These are phyloP conservation scores for Apogon talboti DNA, from an alignment of 2,797 vertebrate genomes.

Conservation along the genomic window DNA sequence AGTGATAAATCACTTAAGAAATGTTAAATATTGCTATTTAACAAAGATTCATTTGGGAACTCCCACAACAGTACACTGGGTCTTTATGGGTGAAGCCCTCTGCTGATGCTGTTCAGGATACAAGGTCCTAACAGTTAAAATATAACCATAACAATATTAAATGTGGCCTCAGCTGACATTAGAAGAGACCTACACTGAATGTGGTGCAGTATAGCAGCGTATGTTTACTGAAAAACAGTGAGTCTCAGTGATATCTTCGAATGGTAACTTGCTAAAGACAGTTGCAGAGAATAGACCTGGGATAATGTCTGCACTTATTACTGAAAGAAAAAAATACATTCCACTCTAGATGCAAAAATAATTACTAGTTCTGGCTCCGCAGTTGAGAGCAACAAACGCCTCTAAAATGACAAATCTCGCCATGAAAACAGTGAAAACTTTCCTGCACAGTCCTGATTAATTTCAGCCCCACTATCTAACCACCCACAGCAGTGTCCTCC, in stretches of 20 bases:
- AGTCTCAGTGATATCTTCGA: constrained; percentile 64
- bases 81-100: no score
- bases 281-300: constrained; percentile 24
- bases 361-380: not conserved
- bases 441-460: not conserved
- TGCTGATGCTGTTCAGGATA: no score
- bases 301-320: not conserved
- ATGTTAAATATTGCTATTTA: no score
- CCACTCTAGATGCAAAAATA: not conserved
- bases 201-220: constrained; percentile 20
- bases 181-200: constrained; percentile 9
- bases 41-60: no score
- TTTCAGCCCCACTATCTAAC: constrained; percentile 5
- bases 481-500: constrained; percentile 19
- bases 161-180: constrained; percentile 6
- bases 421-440: constrained; percentile 13
- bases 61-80: no score
- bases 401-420: constrained; percentile 11
- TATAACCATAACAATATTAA: not conserved
- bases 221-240: not conserved
- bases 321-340: not conserved
- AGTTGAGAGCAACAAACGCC: not conserved
- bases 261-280: constrained; percentile 29
- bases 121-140: no score
- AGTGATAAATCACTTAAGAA: no score